Conservation (phyloP, 2,888 invertebrate species). For the Penaeus monodon region DNA sequence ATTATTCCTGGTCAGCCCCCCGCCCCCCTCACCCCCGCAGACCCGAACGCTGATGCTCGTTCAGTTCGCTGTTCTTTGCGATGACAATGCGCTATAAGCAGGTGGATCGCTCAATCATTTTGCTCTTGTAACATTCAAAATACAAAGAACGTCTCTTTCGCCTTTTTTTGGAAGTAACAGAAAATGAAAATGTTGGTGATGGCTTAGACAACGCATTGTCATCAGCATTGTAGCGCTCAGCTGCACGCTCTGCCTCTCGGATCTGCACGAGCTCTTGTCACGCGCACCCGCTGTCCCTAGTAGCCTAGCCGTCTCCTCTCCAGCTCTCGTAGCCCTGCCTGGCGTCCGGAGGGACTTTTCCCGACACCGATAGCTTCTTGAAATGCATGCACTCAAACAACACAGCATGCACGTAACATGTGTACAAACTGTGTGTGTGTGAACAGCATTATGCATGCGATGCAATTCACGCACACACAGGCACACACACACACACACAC, state of each 20-base stretch:
- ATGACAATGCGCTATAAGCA: conserved; percentile 45
- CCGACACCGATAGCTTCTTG: too few relatives aligned
- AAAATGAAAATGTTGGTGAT: conserved; percentile 24
- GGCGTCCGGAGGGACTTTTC: too few relatives aligned
- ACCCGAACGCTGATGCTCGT: not conserved
- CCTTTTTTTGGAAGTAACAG: conserved; percentile 11
- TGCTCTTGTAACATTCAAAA: not conserved
- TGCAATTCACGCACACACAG: too few relatives aligned
- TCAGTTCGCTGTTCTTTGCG: conserved; percentile 18
- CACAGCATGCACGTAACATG: too few relatives aligned
- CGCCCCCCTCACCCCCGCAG: not conserved
- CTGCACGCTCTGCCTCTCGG: too few relatives aligned
- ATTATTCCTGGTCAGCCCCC: not conserved
- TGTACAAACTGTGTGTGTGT: too few relatives aligned
- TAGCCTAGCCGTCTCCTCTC: too few relatives aligned
- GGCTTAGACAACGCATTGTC: conserved; percentile 49
- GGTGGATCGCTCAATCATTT: conserved; percentile 53
- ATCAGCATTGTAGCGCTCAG: conserved; percentile 18
- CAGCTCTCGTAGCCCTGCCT: too few relatives aligned
- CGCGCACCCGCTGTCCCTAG: too few relatives aligned
- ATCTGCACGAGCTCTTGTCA: too few relatives aligned
- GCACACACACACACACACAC: not conserved
- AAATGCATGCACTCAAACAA: too few relatives aligned
- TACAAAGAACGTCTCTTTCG: conserved; percentile 1
- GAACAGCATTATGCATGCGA: too few relatives aligned